Percentiles rank a stretch among this genome's conserved stretches.
These are phyloP conservation scores for Vulpes vulpes DNA, from an alignment of 2,113 vertebrate genomes.

Conservation along the genomic window DNA sequence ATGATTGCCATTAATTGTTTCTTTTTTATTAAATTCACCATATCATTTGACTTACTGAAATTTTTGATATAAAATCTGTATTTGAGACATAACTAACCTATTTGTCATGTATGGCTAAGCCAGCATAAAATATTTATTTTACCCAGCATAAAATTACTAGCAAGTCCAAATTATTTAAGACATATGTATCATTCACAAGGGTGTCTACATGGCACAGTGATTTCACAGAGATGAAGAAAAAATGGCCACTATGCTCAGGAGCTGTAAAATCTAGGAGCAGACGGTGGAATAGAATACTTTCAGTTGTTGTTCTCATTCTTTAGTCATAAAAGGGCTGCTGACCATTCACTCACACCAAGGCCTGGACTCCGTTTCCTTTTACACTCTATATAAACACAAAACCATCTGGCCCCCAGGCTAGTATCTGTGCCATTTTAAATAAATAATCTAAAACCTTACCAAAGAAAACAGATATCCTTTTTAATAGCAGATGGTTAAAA, in stretches of 20 bases:
- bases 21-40: constrained; percentile 1
- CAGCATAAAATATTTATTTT: neutral
- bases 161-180: neutral
- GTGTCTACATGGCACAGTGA: neutral
- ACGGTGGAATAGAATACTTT: neutral
- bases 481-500: constrained; percentile 59
- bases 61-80: constrained; percentile 10
- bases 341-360: constrained; percentile 20
- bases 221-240: neutral
- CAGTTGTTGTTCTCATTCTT: neutral
- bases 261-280: neutral
- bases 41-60: neutral
- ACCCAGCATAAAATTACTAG: neutral
- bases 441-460: constrained; percentile 52
- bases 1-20: neutral
- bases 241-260: neutral
- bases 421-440: constrained; percentile 28
- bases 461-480: neutral
- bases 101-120: neutral
- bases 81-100: neutral
- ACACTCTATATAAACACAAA: constrained; percentile 28
- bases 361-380: constrained; percentile 23
- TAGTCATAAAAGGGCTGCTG: constrained; percentile 19
- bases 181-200: neutral
- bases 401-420: neutral